These are phyloP conservation scores for Zaprionus taronus DNA, from an alignment of 1,140 invertebrate genomes.

Conservation along the genomic window DNA sequence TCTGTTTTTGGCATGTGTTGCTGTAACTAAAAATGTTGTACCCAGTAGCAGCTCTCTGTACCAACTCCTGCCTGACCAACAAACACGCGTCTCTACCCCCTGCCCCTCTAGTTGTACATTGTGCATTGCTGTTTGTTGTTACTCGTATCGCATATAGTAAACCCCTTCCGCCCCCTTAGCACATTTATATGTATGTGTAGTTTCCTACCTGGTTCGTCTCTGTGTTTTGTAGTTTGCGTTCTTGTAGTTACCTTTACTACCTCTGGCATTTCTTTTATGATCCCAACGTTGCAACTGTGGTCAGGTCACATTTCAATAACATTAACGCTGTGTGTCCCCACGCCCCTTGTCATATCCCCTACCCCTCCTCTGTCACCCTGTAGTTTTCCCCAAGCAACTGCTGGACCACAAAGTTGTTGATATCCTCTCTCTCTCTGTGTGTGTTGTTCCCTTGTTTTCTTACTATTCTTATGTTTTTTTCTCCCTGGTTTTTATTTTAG, in stretches of 20 bases:
- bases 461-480: not conserved
- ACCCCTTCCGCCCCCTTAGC: conserved; percentile 2
- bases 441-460: conserved; percentile 4
- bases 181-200: conserved; percentile 17
- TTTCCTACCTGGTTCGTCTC: conserved; percentile 18
- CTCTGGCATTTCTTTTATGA: conserved; percentile 77
- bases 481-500: conserved; percentile 8
- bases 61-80: not conserved
- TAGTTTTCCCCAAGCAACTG: conserved; percentile 39
- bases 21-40: conserved; percentile 33
- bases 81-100: not conserved
- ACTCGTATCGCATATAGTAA: conserved; percentile 39
- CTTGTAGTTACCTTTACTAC: conserved; percentile 62
- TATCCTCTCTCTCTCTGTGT: conserved; percentile 4
- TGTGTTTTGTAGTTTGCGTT: conserved; percentile 62
- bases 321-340: conserved; percentile 62
- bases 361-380: not conserved
- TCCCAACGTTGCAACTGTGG: conserved; percentile 54
- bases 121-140: conserved; percentile 61
- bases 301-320: conserved; percentile 73
- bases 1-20: conserved; percentile 43
- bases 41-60: conserved; percentile 23
- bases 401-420: conserved; percentile 46
- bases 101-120: conserved; percentile 47
- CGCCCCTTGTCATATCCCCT: not conserved